A percentile compares a stretch with the other conserved stretches of the same genome.
Evolutionary conservation across 2,888 invertebrate genomes (phyloP).

Genomic region (Eupeodes latifasciatus): DNA sequence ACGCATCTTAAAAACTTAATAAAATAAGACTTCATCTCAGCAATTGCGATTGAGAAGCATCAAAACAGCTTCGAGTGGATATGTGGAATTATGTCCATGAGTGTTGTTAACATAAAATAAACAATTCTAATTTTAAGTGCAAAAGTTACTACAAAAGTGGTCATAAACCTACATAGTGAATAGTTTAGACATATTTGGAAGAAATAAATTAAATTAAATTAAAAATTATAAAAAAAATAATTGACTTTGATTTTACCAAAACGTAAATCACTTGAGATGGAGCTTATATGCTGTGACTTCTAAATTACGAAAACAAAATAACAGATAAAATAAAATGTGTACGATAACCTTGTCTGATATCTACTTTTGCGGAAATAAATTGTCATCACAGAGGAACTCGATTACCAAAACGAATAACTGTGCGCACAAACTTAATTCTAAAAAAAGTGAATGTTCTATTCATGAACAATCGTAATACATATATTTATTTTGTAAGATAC

Average conservation of each 20-base stretch:
- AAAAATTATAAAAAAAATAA: background rate
- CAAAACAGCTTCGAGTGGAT: background rate
- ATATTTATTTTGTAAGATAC: no score
- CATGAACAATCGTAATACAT: no score
- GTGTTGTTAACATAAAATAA: constrained; percentile 5
- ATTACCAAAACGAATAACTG: no score
- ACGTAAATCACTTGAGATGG: background rate
- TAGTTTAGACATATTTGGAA: background rate
- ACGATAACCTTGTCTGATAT: no score
- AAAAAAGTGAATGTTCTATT: no score
- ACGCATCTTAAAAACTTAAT: constrained; percentile 16
- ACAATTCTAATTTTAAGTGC: constrained; percentile 19
- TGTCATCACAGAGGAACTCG: no score
- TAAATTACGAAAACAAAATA: background rate
- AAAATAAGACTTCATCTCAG: constrained; percentile 15
- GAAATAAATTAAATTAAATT: background rate
- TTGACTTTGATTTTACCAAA: background rate
- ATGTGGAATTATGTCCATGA: background rate
- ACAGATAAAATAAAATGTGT: background rate
- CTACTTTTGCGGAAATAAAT: no score
- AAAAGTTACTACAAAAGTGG: constrained; percentile 33
- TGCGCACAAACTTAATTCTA: no score
- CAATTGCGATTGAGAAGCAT: background rate
- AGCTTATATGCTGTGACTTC: background rate
- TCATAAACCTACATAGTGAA: background rate